Conservation (phyloP, 2,113 vertebrate genomes). For the Myodes glareolus region DNA sequence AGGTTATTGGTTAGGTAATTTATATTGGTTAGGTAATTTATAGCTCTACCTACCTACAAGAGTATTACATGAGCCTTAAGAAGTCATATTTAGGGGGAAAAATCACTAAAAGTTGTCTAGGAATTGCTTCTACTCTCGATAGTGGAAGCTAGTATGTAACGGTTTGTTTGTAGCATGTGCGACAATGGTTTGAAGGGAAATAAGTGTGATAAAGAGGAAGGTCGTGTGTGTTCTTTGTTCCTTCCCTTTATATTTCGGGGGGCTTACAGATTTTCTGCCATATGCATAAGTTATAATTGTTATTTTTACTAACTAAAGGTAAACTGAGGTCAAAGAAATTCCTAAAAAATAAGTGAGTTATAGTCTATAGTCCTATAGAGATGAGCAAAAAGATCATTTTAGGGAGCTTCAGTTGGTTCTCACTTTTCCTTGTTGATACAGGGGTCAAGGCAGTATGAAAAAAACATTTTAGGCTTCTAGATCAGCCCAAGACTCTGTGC, state of each 20-base stretch:
- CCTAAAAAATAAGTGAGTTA: background rate
- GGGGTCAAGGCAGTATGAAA: background rate
- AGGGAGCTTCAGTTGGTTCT: background rate
- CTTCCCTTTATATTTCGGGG: background rate
- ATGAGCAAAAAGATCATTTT: background rate
- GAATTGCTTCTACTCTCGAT: slow-evolving; percentile 18
- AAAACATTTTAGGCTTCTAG: background rate
- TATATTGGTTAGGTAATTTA: background rate
- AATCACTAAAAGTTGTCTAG: background rate
- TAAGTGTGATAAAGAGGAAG: background rate
- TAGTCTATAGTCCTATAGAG: background rate
- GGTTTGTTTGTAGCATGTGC: background rate
- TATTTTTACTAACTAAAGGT: background rate
- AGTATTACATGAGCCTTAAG: background rate
- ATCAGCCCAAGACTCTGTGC: background rate
- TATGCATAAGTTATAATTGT: background rate
- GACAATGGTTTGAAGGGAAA: background rate
- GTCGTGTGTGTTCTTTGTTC: background rate
- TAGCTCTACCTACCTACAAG: background rate
- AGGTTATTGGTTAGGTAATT: background rate
- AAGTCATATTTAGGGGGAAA: background rate
- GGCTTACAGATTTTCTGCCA: slow-evolving; percentile 13
- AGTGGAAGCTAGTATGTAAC: background rate
- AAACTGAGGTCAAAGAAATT: background rate
- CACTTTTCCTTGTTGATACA: background rate